Percentiles rank a stretch among this genome's conserved stretches.
phyloP scores from a whole-genome alignment of 2,888 invertebrate genomes.

The Schrankia costaestrigalis region DNA sequence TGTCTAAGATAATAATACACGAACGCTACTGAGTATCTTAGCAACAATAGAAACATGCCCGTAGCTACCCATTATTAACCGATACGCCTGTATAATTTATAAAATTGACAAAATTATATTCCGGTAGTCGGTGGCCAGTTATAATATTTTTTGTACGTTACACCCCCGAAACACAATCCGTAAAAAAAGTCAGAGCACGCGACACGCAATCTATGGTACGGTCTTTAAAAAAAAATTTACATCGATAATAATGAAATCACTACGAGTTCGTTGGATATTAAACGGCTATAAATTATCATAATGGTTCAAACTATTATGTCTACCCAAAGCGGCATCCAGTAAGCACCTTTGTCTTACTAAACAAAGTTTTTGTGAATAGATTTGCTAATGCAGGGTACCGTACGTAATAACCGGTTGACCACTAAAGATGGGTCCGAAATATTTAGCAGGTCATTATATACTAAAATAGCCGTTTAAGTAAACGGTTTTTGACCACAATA shows the following conservation, averaged over 20 bases:
- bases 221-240: conserved; percentile 54
- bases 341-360: conserved; percentile 38
- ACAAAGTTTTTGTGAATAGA: conserved; percentile 14
- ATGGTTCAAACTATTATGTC: conserved; percentile 68
- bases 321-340: conserved; percentile 34
- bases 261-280: conserved; percentile 66
- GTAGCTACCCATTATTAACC: conserved; percentile 64
- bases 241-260: conserved; percentile 76
- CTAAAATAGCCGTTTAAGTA: conserved; percentile 20
- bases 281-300: conserved; percentile 79
- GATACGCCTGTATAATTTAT: conserved; percentile 73
- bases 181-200: conserved; percentile 71
- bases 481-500: conserved; percentile 31
- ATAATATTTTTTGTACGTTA: conserved; percentile 67
- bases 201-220: conserved; percentile 72
- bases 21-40: conserved; percentile 26
- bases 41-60: conserved; percentile 37
- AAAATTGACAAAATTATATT: conserved; percentile 79
- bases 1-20: conserved; percentile 15
- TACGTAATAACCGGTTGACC: conserved; percentile 36
- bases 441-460: conserved; percentile 39
- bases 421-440: conserved; percentile 44
- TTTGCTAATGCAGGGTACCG: conserved; percentile 30
- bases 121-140: conserved; percentile 77
- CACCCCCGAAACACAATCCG: conserved; percentile 57